phyloP scores from a whole-genome alignment of 2,797 vertebrate genomes.

The Parotocinclus haroldoi region DNA sequence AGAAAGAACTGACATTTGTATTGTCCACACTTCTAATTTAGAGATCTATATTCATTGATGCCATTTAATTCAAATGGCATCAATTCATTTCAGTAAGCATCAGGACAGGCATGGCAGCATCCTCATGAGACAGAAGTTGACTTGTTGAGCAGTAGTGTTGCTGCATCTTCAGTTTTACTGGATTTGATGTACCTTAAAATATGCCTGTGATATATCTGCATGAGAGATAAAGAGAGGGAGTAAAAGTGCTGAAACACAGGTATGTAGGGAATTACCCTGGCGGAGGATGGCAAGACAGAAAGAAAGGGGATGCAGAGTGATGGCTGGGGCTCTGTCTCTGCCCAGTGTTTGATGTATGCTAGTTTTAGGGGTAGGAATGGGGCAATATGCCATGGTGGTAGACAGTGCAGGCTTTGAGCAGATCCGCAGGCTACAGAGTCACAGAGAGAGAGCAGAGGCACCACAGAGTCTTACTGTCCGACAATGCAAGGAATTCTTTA shows the following conservation, averaged over 20 bases:
- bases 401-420: constrained; percentile 45
- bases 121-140: no score
- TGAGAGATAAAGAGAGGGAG: constrained; percentile 29
- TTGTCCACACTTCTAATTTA: no score
- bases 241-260: constrained; percentile 71
- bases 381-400: constrained; percentile 52
- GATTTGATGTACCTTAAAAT: constrained; percentile 23
- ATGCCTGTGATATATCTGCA: constrained; percentile 37
- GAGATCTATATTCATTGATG: no score
- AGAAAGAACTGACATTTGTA: no score
- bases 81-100: no score
- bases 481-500: constrained; percentile 25
- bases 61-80: no score
- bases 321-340: constrained; percentile 73
- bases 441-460: constrained; percentile 30
- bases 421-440: constrained; percentile 21
- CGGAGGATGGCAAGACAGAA: constrained; percentile 62
- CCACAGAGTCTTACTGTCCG: constrained; percentile 43
- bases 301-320: constrained; percentile 76
- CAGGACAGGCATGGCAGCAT: no score
- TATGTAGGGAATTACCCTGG: constrained; percentile 72
- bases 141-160: background rate
- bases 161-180: constrained; percentile 2
- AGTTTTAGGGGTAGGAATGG: constrained; percentile 60
- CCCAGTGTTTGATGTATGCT: constrained; percentile 70